Percentiles rank a stretch among this genome's conserved stretches.
These are phyloP conservation scores for Lasiommata megera DNA, from an alignment of 2,888 invertebrate genomes.

Conservation along the genomic window DNA sequence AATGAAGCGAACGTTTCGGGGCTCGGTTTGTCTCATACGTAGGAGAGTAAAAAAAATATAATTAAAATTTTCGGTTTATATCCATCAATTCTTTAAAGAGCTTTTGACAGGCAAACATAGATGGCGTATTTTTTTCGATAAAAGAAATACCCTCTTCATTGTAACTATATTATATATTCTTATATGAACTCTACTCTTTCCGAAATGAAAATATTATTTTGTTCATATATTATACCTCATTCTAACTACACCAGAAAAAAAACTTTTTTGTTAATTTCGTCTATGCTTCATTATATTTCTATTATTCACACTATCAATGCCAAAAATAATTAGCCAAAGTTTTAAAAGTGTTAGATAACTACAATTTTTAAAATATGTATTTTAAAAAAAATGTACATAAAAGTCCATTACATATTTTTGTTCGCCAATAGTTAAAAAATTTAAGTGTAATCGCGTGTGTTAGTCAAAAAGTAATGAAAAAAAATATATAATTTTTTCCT, in stretches of 20 bases:
- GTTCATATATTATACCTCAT: conserved; percentile 28
- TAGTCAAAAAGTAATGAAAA: not conserved
- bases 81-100: not conserved
- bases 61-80: no score
- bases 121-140: conserved; percentile 48
- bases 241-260: conserved; percentile 52
- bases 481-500: conserved; percentile 32
- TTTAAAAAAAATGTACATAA: conserved; percentile 34
- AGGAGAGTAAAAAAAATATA: no score
- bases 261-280: conserved; percentile 34
- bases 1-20: no score
- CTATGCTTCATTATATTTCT: conserved; percentile 17
- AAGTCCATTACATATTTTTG: not conserved
- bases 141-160: conserved; percentile 47
- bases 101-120: conserved; percentile 47
- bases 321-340: conserved; percentile 77
- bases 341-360: conserved; percentile 44
- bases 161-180: conserved; percentile 54
- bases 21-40: no score
- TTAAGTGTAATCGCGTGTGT: not conserved
- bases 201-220: conserved; percentile 34
- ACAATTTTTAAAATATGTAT: conserved; percentile 34
- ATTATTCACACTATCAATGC: conserved; percentile 40
- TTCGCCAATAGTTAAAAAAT: conserved; percentile 4
- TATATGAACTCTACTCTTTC: conserved; percentile 57